phyloP scores from a whole-genome alignment of 2,113 vertebrate genomes.

The Lanius ludovicianus region DNA sequence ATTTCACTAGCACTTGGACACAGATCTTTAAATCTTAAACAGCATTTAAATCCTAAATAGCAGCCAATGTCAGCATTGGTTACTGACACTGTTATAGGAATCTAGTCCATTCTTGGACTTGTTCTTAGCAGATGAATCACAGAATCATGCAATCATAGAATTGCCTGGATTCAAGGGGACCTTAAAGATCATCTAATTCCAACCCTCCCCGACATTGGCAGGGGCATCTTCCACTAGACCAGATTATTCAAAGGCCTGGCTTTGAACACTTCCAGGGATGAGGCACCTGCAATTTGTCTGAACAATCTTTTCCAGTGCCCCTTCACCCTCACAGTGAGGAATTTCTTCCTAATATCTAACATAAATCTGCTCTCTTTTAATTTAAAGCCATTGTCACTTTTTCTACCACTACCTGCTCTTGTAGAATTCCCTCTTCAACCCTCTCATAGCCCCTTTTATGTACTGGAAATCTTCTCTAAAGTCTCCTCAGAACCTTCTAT shows the following conservation, averaged over 20 bases:
- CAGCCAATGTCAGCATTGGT: background rate
- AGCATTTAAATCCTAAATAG: background rate
- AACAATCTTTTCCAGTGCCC: background rate
- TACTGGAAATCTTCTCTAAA: background rate
- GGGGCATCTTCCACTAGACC: background rate
- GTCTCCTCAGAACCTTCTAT: background rate
- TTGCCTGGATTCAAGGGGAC: background rate
- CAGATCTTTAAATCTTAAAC: background rate
- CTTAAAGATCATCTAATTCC: background rate
- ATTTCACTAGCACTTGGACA: background rate
- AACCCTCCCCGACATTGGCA: rapidly evolving
- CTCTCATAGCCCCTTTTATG: background rate
- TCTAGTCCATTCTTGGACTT: background rate
- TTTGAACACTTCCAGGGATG: background rate
- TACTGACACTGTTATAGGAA: background rate
- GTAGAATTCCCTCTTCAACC: background rate
- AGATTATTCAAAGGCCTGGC: background rate
- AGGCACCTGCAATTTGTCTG: background rate
- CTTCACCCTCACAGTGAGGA: background rate
- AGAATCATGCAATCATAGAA: background rate
- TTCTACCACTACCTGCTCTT: background rate
- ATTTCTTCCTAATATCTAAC: background rate
- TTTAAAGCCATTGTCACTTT: background rate
- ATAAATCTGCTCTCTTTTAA: background rate
- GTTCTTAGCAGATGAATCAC: background rate